Conservation (phyloP, 2,797 vertebrate genomes). For the Chelon auratus region DNA sequence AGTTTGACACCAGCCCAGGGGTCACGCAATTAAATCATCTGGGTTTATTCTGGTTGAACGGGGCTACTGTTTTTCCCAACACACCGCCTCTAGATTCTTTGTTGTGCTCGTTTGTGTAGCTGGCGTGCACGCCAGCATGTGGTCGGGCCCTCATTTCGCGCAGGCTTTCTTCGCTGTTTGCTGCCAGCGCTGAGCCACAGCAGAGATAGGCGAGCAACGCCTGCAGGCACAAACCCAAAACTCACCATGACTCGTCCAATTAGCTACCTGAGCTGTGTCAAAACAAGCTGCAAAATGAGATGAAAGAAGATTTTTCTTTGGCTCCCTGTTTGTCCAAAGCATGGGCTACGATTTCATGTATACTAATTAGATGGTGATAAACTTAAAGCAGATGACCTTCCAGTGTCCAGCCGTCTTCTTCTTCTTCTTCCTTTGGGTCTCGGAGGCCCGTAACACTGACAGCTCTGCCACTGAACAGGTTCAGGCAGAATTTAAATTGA, state of each 20-base stretch:
- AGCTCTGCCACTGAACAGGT: slow-evolving; percentile 22
- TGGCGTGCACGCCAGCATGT: slow-evolving; percentile 31
- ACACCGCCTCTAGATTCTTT: background rate
- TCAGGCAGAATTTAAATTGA: slow-evolving; percentile 26
- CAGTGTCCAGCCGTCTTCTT: slow-evolving; percentile 1
- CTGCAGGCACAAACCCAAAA: slow-evolving; percentile 43
- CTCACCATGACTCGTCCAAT: slow-evolving; percentile 58
- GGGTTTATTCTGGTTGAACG: slow-evolving; percentile 1
- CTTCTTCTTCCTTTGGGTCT: slow-evolving; percentile 1
- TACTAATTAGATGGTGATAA: background rate
- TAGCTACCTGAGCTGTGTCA: slow-evolving; percentile 49
- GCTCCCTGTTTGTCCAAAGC: background rate
- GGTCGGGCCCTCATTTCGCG: slow-evolving; percentile 34
- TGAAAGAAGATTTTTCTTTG: background rate
- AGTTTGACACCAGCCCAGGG: background rate
- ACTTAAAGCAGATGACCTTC: background rate
- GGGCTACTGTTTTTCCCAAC: background rate
- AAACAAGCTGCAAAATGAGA: slow-evolving; percentile 9
- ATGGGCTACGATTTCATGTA: background rate
- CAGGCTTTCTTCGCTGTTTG: slow-evolving; percentile 16
- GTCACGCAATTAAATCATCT: background rate
- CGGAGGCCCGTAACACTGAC: slow-evolving; percentile 7
- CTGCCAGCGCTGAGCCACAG: slow-evolving; percentile 37
- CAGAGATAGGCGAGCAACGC: slow-evolving; percentile 35
- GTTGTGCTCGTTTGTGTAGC: slow-evolving; percentile 33